Percentiles rank a stretch among this genome's conserved stretches.
phyloP scores from a whole-genome alignment of 2,113 vertebrate species.

The Grammomys dolichurus region DNA sequence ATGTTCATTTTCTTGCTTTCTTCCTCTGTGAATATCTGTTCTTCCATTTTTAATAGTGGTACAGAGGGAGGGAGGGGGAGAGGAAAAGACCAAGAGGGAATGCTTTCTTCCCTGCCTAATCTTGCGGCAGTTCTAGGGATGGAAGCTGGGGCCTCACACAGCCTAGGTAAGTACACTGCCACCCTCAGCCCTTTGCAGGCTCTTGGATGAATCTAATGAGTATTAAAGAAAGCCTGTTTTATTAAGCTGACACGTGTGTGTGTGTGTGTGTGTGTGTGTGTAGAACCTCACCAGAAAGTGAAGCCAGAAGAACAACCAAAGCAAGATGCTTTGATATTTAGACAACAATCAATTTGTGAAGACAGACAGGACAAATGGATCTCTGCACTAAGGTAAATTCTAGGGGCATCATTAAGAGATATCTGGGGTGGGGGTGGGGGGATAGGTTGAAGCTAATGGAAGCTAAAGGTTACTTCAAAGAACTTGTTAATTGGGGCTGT shows the following conservation, averaged over 20 bases:
- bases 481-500: background rate
- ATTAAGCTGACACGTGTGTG: background rate
- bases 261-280: background rate
- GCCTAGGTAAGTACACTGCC: background rate
- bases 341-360: background rate
- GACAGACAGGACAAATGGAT: background rate
- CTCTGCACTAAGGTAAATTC: background rate
- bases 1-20: background rate
- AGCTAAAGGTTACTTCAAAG: constrained; percentile 27
- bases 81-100: background rate
- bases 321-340: background rate
- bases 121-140: background rate
- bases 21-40: background rate
- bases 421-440: background rate
- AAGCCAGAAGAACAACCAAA: background rate
- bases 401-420: background rate
- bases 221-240: background rate
- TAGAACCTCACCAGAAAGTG: background rate
- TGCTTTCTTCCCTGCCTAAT: background rate
- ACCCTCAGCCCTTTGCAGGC: background rate
- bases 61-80: background rate
- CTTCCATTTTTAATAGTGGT: background rate
- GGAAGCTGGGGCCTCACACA: background rate
- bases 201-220: background rate
- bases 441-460: background rate